A percentile compares a stretch with the other conserved stretches of the same genome.
Evolutionary conservation across 2,113 vertebrate genomes (phyloP).

Genomic region (Pseudolaguvia tuberculata): DNA sequence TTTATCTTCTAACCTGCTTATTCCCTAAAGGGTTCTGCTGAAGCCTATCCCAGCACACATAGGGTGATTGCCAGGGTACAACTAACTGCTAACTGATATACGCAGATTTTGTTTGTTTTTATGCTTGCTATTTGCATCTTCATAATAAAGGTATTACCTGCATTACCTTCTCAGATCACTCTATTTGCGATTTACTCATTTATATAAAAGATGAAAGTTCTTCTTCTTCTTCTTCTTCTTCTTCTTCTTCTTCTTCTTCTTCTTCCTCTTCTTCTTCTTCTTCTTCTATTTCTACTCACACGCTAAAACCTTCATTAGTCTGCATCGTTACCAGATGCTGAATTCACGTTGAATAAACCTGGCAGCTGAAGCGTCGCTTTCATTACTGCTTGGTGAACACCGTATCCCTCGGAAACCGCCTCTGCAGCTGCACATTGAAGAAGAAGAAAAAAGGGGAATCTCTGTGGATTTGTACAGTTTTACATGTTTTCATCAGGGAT

Average conservation of each 20-base stretch:
- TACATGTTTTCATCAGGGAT: slow-evolving; percentile 42
- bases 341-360: slow-evolving; percentile 56
- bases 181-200: background rate
- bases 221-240: slow-evolving; percentile 1
- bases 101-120: too few relatives aligned
- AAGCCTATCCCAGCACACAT: too few relatives aligned
- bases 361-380: slow-evolving; percentile 51
- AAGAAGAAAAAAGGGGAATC: slow-evolving; percentile 50
- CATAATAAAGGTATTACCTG: too few relatives aligned
- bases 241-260: too few relatives aligned
- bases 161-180: too few relatives aligned
- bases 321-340: slow-evolving; percentile 57
- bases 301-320: slow-evolving; percentile 32
- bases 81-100: too few relatives aligned
- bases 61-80: too few relatives aligned
- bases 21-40: too few relatives aligned
- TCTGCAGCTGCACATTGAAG: slow-evolving; percentile 44
- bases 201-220: background rate
- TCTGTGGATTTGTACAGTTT: slow-evolving; percentile 33
- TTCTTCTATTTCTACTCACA: too few relatives aligned
- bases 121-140: too few relatives aligned
- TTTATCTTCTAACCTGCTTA: too few relatives aligned
- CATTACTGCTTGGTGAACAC: slow-evolving; percentile 42
- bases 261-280: too few relatives aligned
- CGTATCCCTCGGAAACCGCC: slow-evolving; percentile 33